A percentile compares a stretch with the other conserved stretches of the same genome.
phyloP scores from a whole-genome alignment of 2,113 vertebrate species.

The Saccopteryx leptura region DNA sequence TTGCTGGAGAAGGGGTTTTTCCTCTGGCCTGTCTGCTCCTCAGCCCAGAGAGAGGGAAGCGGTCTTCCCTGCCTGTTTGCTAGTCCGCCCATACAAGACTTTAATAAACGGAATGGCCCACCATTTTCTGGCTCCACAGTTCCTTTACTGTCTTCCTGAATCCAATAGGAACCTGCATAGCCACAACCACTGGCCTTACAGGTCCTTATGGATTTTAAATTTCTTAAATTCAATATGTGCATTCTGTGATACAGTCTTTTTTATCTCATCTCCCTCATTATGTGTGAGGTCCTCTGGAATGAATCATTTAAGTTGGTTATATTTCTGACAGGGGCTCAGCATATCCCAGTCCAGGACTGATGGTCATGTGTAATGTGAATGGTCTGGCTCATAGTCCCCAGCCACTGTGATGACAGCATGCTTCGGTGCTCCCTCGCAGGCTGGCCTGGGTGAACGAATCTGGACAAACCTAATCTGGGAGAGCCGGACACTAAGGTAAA shows the following conservation, averaged over 20 bases:
- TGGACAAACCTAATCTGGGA: too few species aligned
- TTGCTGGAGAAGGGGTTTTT: too few species aligned
- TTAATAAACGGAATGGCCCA: too few species aligned
- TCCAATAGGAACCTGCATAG: too few species aligned
- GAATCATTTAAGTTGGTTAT: neutral
- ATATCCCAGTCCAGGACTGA: neutral
- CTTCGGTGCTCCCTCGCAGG: neutral
- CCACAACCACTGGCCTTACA: too few species aligned
- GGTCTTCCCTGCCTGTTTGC: too few species aligned
- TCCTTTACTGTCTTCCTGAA: neutral
- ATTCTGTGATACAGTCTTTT: neutral
- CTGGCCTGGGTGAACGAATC: neutral
- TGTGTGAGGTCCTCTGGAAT: neutral
- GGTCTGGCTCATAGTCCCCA: neutral
- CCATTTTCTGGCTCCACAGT: too few species aligned
- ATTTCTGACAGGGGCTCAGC: neutral
- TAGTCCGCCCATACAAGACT: too few species aligned
- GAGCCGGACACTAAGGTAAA: neutral
- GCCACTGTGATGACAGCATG: neutral
- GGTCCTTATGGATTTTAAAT: neutral
- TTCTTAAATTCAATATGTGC: neutral
- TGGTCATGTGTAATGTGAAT: neutral
- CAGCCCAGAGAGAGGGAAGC: too few species aligned
- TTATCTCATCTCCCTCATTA: neutral
- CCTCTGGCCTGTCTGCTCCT: too few species aligned